Base-by-base conservation (phyloP, 2,113 vertebrate genomes). In the Pipa parva region DNA sequence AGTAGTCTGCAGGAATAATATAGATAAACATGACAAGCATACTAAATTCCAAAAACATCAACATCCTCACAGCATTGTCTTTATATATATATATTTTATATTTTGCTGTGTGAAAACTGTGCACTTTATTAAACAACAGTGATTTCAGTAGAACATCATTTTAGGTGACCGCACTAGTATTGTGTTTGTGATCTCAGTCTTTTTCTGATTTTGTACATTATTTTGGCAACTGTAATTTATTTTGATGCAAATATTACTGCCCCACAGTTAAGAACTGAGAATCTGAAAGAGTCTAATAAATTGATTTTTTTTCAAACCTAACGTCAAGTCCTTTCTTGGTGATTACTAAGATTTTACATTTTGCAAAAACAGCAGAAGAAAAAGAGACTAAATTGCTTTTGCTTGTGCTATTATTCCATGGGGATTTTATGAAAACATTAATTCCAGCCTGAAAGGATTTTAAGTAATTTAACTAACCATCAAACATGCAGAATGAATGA, bases 401-500 rank as follows among this genome's bases (percentile, higher is more conserved):
- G 55, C n/a, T 61, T 70, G 57, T 70, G 66, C 49, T 50, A 50
- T n/a, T 39, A 42, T 52, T 52, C 13, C 26, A 27, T 9, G 1
- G 18, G 33, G 24, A 54, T 45, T 54, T n/a, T 9, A 42, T 59
- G 18, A 51, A 60, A 24, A 22, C 25, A 29, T 58, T 29, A 9
- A 7, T 26, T 33, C 17, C 28, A 52, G 33, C 24, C 37, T 52
- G 25, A 33, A 55, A 70, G 62, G 55, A 42, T 59, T 2, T 54
- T 11, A 63, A 63, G 52, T 12, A 1, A 0, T 8, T 61, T 50
- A 52, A 67, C 61, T 70, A 65, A 63, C 51, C 59, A 73, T 33
- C 20, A 48, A 45, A 56, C 68, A 74, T 0, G 49, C 65, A 75
- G 27, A 42, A 45, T 67, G 72, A 27, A 37, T 59, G 60, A 67